Evolutionary conservation across 2,888 invertebrate species (phyloP).

Genomic region (Adelphocoris suturalis): DNA sequence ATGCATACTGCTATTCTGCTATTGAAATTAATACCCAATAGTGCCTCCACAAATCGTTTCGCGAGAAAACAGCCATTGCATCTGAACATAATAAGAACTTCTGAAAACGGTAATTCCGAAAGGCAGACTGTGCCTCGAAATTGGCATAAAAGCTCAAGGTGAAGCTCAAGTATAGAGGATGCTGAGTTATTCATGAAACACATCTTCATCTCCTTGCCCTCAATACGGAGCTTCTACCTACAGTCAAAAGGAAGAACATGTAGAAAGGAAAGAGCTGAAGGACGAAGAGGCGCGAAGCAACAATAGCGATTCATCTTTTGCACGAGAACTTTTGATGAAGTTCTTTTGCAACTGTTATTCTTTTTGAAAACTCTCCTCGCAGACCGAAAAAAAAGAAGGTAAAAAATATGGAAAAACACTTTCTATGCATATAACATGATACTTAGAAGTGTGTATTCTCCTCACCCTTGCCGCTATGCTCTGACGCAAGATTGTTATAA

Average conservation of each 20-base stretch:
- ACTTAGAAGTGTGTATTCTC: too few relatives aligned
- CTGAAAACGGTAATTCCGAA: not conserved
- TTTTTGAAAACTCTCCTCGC: not conserved
- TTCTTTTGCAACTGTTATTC: not conserved
- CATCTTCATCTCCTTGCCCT: not conserved
- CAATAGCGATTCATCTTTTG: not conserved
- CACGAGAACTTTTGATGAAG: not conserved
- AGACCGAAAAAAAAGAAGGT: not conserved
- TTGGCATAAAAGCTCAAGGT: not conserved
- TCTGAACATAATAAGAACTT: not conserved
- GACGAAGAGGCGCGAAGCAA: not conserved
- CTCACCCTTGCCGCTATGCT: too few relatives aligned
- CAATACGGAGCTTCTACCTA: not conserved
- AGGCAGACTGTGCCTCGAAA: not conserved
- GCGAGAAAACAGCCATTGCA: too few relatives aligned
- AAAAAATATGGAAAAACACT: too few relatives aligned
- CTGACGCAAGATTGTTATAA: too few relatives aligned
- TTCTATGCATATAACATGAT: too few relatives aligned
- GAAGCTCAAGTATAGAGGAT: not conserved
- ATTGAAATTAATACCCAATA: too few relatives aligned
- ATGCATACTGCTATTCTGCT: too few relatives aligned
- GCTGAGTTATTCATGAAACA: slow-evolving; percentile 18
- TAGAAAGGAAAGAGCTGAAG: not conserved
- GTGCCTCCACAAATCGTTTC: too few relatives aligned
- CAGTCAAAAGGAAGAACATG: not conserved